phyloP scores from a whole-genome alignment of 2,888 invertebrate species.

The Criorhina ranunculi region DNA sequence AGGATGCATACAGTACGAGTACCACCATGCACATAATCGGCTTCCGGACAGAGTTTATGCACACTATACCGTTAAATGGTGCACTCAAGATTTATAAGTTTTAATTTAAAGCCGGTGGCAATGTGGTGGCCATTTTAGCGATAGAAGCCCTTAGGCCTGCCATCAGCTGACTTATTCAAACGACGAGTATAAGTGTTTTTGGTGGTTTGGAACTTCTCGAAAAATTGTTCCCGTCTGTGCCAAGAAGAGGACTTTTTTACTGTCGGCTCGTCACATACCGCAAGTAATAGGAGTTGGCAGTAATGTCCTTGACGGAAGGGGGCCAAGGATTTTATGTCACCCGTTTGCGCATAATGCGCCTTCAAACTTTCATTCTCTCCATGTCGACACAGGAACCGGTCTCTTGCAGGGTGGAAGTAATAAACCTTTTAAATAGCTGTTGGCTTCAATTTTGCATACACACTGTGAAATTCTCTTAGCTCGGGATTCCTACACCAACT shows the following conservation, averaged over 20 bases:
- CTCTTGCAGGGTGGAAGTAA: conserved; percentile 66
- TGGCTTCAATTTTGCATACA: conserved; percentile 74
- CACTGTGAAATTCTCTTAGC: conserved; percentile 54
- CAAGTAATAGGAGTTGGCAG: conserved; percentile 76
- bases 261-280: conserved; percentile 62
- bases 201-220: neutral
- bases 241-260: conserved; percentile 20
- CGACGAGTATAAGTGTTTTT: conserved; percentile 16
- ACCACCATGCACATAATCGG: conserved; percentile 56
- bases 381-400: conserved; percentile 10
- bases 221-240: neutral
- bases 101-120: conserved; percentile 60
- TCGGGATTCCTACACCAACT: conserved; percentile 43
- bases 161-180: conserved; percentile 26
- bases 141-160: conserved; percentile 37
- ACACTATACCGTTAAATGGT: conserved; percentile 70
- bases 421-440: conserved; percentile 72
- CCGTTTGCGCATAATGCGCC: conserved; percentile 58
- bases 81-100: conserved; percentile 74
- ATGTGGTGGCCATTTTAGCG: conserved; percentile 28
- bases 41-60: conserved; percentile 57
- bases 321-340: conserved; percentile 52
- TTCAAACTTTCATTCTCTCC: conserved; percentile 37
- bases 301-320: conserved; percentile 54
- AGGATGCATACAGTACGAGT: conserved; percentile 14